These are phyloP conservation scores for Caretta caretta DNA, from an alignment of 2,113 vertebrate genomes.

Conservation along the genomic window DNA sequence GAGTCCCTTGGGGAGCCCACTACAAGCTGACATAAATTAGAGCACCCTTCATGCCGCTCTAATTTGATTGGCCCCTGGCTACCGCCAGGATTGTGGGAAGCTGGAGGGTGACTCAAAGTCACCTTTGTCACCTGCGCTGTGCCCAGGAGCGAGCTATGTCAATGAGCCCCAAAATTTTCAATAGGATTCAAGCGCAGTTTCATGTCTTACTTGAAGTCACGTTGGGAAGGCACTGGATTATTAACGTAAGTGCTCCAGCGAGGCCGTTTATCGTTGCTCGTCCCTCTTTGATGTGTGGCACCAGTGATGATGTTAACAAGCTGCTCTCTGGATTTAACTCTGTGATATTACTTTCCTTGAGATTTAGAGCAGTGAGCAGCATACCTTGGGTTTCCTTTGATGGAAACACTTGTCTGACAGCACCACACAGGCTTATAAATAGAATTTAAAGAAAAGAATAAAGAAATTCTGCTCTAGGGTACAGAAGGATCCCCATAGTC, in stretches of 20 bases:
- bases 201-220: background rate
- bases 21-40: background rate
- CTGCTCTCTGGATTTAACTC: background rate
- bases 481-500: constrained; percentile 58
- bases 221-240: background rate
- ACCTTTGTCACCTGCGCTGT: background rate
- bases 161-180: background rate
- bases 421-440: background rate
- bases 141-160: background rate
- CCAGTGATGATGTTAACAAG: background rate
- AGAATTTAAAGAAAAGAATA: background rate
- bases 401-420: background rate
- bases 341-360: background rate
- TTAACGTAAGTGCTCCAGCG: background rate
- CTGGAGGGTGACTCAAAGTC: background rate
- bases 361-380: background rate
- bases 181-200: no score
- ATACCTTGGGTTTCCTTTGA: background rate
- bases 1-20: background rate
- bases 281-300: background rate
- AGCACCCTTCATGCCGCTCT: background rate
- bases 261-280: background rate
- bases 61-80: background rate
- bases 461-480: constrained; percentile 62
- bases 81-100: background rate